Evolutionary conservation across 2,888 invertebrate species (phyloP).

Genomic region (Pteria penguin): DNA sequence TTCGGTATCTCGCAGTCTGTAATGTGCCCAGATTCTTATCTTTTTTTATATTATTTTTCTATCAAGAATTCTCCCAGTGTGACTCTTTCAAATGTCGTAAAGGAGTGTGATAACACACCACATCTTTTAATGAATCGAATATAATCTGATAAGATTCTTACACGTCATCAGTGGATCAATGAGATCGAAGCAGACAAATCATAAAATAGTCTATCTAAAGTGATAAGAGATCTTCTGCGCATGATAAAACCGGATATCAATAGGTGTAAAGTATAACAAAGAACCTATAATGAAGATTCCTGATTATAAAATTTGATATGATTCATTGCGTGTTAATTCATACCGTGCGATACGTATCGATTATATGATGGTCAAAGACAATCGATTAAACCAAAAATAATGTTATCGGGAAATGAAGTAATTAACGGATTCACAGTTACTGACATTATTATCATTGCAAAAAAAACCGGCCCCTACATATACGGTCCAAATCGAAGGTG

Average conservation of each 20-base stretch:
- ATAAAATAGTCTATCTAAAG: neutral
- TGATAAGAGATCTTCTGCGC: neutral
- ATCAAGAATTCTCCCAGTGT: neutral
- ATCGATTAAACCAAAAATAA: neutral
- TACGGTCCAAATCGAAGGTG: too few relatives aligned
- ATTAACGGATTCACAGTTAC: neutral
- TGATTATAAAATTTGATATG: neutral
- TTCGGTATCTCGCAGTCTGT: too few relatives aligned
- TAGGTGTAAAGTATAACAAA: neutral
- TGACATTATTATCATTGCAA: too few relatives aligned
- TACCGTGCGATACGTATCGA: constrained; percentile 13
- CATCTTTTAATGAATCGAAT: neutral
- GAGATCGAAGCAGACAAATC: neutral
- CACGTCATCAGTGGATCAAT: neutral
- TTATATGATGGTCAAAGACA: constrained; percentile 25
- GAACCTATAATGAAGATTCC: neutral
- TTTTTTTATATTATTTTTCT: neutral
- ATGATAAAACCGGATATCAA: neutral
- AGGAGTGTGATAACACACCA: neutral
- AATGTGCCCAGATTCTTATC: too few relatives aligned
- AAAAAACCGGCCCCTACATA: too few relatives aligned
- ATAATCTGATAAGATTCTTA: neutral
- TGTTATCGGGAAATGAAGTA: neutral
- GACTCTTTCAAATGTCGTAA: neutral
- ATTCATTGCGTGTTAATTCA: neutral